A percentile compares a stretch with the other conserved stretches of the same genome.
These are phyloP conservation scores for Cheilosia soror DNA, from an alignment of 2,888 invertebrate species.

Conservation along the genomic window DNA sequence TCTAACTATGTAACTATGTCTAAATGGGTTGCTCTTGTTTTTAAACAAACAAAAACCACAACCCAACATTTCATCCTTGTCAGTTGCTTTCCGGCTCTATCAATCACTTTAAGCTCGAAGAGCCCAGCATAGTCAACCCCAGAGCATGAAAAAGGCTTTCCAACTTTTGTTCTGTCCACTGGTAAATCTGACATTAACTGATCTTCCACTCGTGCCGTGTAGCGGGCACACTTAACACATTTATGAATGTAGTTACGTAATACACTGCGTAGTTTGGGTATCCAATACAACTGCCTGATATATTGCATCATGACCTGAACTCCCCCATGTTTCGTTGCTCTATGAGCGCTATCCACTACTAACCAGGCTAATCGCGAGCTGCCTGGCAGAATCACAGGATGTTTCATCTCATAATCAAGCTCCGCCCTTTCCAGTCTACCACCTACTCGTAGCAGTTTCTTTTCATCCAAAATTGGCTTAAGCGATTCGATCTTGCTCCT, in stretches of 20 bases:
- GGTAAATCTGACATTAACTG: slow-evolving; percentile 35
- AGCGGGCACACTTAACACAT: neutral
- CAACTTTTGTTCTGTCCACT: slow-evolving; percentile 30
- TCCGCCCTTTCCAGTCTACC: neutral
- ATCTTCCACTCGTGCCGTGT: neutral
- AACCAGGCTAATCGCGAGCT: neutral
- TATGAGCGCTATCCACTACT: neutral
- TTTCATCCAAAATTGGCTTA: neutral
- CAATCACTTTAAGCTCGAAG: slow-evolving; percentile 23
- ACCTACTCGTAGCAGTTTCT: neutral
- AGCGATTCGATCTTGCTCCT: neutral
- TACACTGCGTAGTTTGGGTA: neutral
- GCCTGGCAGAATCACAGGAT: neutral
- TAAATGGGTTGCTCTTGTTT: neutral
- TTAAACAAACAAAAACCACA: too few species aligned
- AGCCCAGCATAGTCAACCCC: slow-evolving; percentile 41
- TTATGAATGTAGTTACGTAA: neutral
- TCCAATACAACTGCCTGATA: neutral
- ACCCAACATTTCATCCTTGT: too few species aligned
- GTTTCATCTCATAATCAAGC: neutral
- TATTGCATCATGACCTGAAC: neutral
- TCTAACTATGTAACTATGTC: slow-evolving; percentile 25
- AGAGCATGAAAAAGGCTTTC: slow-evolving; percentile 29
- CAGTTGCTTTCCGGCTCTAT: neutral
- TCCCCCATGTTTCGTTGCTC: neutral